Percentiles rank a stretch among this genome's conserved stretches.
Evolutionary conservation across 2,888 invertebrate species (phyloP).

Genomic region (Carpatolechia fugitivella): DNA sequence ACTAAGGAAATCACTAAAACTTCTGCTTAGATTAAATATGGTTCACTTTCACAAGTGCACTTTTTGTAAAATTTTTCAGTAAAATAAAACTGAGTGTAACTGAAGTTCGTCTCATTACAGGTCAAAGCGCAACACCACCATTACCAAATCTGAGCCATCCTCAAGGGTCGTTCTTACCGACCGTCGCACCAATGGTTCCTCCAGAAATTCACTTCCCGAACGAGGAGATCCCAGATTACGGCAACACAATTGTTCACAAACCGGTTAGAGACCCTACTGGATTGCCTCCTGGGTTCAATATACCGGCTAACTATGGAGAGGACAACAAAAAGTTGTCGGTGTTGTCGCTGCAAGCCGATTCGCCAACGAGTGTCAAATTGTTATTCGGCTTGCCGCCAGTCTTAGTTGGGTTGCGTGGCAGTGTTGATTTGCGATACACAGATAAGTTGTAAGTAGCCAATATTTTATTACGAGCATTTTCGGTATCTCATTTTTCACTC

Average conservation of each 20-base stretch:
- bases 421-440: constrained; percentile 92
- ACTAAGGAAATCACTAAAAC: no score
- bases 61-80: no score
- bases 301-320: constrained; percentile 51
- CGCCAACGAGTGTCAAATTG: constrained; percentile 88
- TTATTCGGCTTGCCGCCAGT: constrained; percentile 90
- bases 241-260: constrained; percentile 58
- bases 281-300: constrained; percentile 48
- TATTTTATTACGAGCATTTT: neutral
- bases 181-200: constrained; percentile 64
- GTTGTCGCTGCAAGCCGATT: constrained; percentile 85
- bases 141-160: constrained; percentile 34
- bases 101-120: constrained; percentile 39
- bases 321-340: constrained; percentile 73
- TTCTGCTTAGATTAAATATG: no score
- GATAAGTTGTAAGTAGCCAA: constrained; percentile 85
- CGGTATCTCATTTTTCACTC: no score
- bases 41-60: no score
- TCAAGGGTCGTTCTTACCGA: constrained; percentile 60
- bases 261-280: constrained; percentile 44
- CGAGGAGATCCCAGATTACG: constrained; percentile 57
- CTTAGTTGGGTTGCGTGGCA: constrained; percentile 91
- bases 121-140: constrained; percentile 38
- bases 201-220: constrained; percentile 54
- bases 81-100: no score